Evolutionary conservation across 2,888 invertebrate genomes (phyloP).

Genomic region (Yponomeuta sedellus): DNA sequence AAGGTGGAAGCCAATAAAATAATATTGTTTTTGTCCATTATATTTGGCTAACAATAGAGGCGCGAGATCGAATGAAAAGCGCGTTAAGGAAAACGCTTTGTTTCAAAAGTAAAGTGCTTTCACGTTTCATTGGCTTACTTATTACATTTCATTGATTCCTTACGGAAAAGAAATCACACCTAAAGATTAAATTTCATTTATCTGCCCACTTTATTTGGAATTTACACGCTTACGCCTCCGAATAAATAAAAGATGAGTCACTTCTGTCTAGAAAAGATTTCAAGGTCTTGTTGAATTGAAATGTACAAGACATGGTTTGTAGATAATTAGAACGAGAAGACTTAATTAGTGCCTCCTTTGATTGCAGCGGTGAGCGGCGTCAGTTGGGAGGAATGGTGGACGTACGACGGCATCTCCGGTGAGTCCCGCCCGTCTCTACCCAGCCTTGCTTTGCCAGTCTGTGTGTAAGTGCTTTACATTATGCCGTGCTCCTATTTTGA

Average conservation of each 20-base stretch:
- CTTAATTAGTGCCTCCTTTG: slow-evolving; percentile 66
- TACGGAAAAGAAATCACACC: slow-evolving; percentile 19
- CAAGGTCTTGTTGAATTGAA: neutral
- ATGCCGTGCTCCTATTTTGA: slow-evolving; percentile 2
- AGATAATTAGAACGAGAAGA: slow-evolving; percentile 23
- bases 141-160: slow-evolving; percentile 39
- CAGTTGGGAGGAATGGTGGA: slow-evolving; percentile 98
- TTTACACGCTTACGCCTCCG: neutral
- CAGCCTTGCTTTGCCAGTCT: neutral
- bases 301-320: neutral
- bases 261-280: neutral
- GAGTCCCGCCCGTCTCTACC: slow-evolving; percentile 44
- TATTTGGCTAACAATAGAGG: neutral
- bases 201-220: neutral
- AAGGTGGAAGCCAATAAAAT: slow-evolving; percentile 3
- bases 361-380: slow-evolving; percentile 84
- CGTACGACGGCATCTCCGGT: slow-evolving; percentile 97
- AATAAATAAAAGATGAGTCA: neutral
- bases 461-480: neutral
- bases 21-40: neutral
- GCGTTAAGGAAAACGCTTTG: slow-evolving; percentile 40
- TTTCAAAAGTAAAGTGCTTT: slow-evolving; percentile 51
- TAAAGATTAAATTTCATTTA: slow-evolving; percentile 1
- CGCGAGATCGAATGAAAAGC: neutral
- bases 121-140: slow-evolving; percentile 47